Conservation (phyloP, 2,797 vertebrate species). For the Melanitta fusca region DNA sequence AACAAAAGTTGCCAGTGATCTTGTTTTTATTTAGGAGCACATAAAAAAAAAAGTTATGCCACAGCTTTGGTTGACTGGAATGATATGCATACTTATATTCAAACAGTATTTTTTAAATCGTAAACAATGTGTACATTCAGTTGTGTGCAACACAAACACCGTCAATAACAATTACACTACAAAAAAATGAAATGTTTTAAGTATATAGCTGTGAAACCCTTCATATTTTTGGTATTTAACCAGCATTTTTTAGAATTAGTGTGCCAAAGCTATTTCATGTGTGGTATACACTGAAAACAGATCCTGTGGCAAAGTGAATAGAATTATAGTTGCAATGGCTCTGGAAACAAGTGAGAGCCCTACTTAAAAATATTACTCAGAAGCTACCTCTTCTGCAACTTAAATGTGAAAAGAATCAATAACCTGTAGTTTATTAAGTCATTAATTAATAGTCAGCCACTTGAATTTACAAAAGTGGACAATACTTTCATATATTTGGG, state of each 20-base stretch:
- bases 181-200: slow-evolving; percentile 64
- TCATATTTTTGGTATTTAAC: slow-evolving; percentile 70
- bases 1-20: not conserved
- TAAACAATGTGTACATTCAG: slow-evolving; percentile 76
- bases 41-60: slow-evolving; percentile 46
- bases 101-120: slow-evolving; percentile 28
- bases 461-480: slow-evolving; percentile 9
- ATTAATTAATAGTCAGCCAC: not conserved
- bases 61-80: slow-evolving; percentile 73
- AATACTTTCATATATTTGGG: not conserved
- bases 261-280: slow-evolving; percentile 54
- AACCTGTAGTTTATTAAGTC: slow-evolving; percentile 20
- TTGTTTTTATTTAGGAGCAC: slow-evolving; percentile 60
- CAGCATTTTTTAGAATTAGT: slow-evolving; percentile 35
- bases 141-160: slow-evolving; percentile 60
- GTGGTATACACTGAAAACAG: slow-evolving; percentile 39
- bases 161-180: slow-evolving; percentile 62
- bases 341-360: not conserved
- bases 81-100: slow-evolving; percentile 54
- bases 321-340: slow-evolving; percentile 30
- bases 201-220: slow-evolving; percentile 46
- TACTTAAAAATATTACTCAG: slow-evolving; percentile 27
- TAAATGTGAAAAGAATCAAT: slow-evolving; percentile 20
- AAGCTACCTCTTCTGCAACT: slow-evolving; percentile 18
- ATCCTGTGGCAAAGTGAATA: slow-evolving; percentile 23